phyloP scores from a whole-genome alignment of 2,797 vertebrate genomes.

The Anguilla marmorata region DNA sequence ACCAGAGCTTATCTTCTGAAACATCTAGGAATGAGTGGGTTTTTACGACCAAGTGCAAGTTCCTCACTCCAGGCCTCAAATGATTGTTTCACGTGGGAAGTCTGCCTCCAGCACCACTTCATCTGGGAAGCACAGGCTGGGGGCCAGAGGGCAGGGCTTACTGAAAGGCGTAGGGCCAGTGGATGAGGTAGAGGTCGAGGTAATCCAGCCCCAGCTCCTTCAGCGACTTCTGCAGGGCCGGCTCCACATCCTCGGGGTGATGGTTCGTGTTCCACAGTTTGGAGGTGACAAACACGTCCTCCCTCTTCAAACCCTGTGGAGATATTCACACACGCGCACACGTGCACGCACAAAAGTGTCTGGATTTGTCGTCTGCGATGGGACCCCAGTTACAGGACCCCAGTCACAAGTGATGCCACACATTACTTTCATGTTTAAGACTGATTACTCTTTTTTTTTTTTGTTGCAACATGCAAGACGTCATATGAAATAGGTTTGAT shows the following conservation, averaged over 20 bases:
- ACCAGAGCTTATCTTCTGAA: neutral
- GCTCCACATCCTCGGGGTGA: slow-evolving; percentile 74
- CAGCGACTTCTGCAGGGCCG: slow-evolving; percentile 70
- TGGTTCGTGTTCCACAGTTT: slow-evolving; percentile 79
- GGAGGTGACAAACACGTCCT: slow-evolving; percentile 79
- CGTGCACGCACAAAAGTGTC: neutral
- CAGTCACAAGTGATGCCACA: neutral
- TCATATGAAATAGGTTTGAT: neutral
- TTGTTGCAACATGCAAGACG: neutral
- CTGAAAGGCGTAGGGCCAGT: slow-evolving; percentile 79
- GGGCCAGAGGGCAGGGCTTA: slow-evolving; percentile 50
- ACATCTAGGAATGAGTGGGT: neutral
- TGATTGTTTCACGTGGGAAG: neutral
- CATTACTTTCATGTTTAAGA: neutral
- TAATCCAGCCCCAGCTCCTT: slow-evolving; percentile 77
- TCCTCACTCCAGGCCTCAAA: neutral
- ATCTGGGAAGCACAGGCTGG: neutral
- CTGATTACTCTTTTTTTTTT: neutral
- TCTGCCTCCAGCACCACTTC: neutral
- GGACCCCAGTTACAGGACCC: neutral
- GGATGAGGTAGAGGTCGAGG: slow-evolving; percentile 81
- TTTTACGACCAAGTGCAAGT: neutral
- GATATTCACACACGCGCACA: neutral
- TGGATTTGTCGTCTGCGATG: neutral
- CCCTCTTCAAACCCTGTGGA: slow-evolving; percentile 65